Evolutionary conservation across 2,113 vertebrate species (phyloP).

Genomic region (Strix aluco): DNA sequence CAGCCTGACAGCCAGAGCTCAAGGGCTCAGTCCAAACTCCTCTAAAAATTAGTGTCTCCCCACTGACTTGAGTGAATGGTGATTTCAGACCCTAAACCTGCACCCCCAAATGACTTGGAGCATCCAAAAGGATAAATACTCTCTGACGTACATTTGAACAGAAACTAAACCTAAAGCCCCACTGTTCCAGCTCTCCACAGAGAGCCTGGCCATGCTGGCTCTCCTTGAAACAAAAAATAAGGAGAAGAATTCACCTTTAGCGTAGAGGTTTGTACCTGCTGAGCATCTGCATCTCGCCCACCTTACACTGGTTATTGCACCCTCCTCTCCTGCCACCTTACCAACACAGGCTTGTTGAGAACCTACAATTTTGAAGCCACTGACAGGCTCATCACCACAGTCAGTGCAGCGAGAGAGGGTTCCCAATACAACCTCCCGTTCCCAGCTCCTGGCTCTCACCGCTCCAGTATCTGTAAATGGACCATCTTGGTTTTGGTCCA

Average conservation of each 20-base stretch:
- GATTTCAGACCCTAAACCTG: neutral
- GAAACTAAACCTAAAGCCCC: neutral
- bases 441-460: neutral
- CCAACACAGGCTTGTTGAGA: neutral
- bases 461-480: neutral
- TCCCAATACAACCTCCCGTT: neutral
- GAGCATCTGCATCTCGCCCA: neutral
- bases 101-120: too few relatives aligned
- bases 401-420: accelerated
- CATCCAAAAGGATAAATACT: neutral
- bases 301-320: accelerated
- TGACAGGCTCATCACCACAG: neutral
- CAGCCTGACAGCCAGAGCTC: neutral
- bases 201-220: too few relatives aligned
- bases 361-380: accelerated
- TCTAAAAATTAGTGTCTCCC: neutral
- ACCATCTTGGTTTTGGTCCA: neutral
- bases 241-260: neutral
- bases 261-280: neutral
- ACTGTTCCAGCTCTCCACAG: neutral
- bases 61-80: neutral
- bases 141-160: neutral
- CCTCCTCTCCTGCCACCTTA: neutral
- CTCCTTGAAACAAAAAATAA: too few relatives aligned
- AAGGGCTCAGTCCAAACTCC: neutral